phyloP scores from a whole-genome alignment of 2,888 invertebrate species.

The Synanthedon myopaeformis region DNA sequence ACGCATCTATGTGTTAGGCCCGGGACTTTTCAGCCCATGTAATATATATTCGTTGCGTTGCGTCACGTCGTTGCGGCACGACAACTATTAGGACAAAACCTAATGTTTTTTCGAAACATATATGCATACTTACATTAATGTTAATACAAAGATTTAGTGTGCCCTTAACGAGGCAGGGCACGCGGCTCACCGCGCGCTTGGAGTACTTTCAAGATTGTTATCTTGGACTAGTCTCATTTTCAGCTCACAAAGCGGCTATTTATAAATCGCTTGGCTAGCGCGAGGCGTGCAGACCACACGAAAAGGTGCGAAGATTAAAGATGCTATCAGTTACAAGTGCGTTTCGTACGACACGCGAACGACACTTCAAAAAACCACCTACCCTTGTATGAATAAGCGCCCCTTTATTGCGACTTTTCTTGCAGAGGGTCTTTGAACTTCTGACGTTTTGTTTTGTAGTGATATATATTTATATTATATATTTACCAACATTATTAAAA shows the following conservation, averaged over 20 bases:
- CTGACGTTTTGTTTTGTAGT: too few relatives aligned
- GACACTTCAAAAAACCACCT: slow-evolving; percentile 29
- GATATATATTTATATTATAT: too few relatives aligned
- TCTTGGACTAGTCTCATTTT: slow-evolving; percentile 57
- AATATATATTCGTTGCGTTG: too few relatives aligned
- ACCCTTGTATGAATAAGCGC: slow-evolving; percentile 25
- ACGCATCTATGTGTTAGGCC: too few relatives aligned
- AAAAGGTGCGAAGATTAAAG: slow-evolving; percentile 69
- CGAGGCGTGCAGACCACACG: slow-evolving; percentile 34
- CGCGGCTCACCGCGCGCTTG: slow-evolving; percentile 35
- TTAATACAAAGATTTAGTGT: neutral
- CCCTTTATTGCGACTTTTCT: slow-evolving; percentile 26
- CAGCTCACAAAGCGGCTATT: slow-evolving; percentile 59
- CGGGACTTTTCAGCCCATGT: too few relatives aligned
- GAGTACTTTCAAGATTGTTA: slow-evolving; percentile 58
- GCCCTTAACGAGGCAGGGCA: slow-evolving; percentile 22
- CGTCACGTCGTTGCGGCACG: too few relatives aligned
- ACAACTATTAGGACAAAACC: too few relatives aligned
- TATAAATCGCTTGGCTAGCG: slow-evolving; percentile 47
- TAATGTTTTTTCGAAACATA: neutral
- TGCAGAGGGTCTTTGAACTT: neutral
- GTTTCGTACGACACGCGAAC: slow-evolving; percentile 42
- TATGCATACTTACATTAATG: neutral
- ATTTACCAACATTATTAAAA: too few relatives aligned
- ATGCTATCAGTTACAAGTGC: slow-evolving; percentile 57